Conservation (phyloP, 2,113 vertebrate species). For the Capricornis sumatraensis region DNA sequence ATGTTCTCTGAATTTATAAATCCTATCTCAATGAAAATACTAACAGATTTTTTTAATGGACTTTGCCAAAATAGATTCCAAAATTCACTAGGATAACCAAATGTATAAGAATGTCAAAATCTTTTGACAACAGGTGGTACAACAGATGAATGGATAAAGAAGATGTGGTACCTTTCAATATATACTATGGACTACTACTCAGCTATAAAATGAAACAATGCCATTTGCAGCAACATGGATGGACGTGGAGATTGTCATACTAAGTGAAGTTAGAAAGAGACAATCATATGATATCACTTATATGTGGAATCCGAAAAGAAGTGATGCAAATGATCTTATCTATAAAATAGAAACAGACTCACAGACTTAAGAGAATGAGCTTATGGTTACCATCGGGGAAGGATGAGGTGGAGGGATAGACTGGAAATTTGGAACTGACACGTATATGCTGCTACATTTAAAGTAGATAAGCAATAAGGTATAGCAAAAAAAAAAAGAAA, state of each 20-base stretch:
- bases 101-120: background rate
- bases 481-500: background rate
- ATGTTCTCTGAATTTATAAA: background rate
- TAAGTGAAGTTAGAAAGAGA: background rate
- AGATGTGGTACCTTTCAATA: background rate
- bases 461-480: background rate
- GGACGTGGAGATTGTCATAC: background rate
- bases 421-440: background rate
- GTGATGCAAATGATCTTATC: background rate
- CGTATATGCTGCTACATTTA: background rate
- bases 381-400: background rate
- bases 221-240: background rate
- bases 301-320: background rate
- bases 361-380: background rate
- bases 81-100: background rate
- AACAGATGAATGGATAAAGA: background rate
- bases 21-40: background rate
- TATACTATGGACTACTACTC: background rate
- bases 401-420: background rate
- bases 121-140: background rate
- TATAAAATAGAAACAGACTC: background rate
- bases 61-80: background rate
- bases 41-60: background rate
- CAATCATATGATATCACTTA: background rate
- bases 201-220: background rate